phyloP scores from a whole-genome alignment of 2,113 vertebrate species.

The Poeciliopsis prolifica region DNA sequence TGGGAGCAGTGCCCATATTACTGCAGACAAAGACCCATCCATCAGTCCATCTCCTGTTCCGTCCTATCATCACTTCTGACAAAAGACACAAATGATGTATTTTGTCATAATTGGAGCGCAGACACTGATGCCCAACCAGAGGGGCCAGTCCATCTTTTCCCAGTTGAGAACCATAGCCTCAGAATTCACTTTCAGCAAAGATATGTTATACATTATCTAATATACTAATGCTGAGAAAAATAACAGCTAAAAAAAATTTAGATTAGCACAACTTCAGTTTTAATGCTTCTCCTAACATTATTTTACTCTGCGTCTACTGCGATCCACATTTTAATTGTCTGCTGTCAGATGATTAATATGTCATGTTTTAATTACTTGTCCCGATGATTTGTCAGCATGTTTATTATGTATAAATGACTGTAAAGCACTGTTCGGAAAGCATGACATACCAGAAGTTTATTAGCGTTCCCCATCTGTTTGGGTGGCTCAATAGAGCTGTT shows the following conservation, averaged over 20 bases:
- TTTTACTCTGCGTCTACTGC: not conserved
- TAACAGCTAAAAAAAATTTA: not conserved
- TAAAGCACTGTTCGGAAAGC: conserved; percentile 43
- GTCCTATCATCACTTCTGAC: too few relatives aligned
- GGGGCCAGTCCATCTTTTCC: too few relatives aligned
- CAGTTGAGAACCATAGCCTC: too few relatives aligned
- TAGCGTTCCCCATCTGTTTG: conserved; percentile 56
- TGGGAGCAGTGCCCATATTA: too few relatives aligned
- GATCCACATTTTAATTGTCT: conserved; percentile 7
- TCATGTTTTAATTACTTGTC: conserved; percentile 29
- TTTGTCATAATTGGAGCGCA: too few relatives aligned
- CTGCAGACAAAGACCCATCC: too few relatives aligned
- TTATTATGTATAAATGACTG: conserved; percentile 36
- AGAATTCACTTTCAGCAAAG: too few relatives aligned
- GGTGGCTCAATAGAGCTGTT: conserved; percentile 24
- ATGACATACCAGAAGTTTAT: conserved; percentile 48
- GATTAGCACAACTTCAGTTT: not conserved
- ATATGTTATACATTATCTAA: too few relatives aligned
- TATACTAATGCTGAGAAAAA: too few relatives aligned
- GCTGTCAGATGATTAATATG: conserved; percentile 38
- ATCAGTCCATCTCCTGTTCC: too few relatives aligned
- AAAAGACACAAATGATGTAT: too few relatives aligned
- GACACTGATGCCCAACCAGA: too few relatives aligned
- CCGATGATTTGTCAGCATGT: conserved; percentile 32
- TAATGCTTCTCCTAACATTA: not conserved